Evolutionary conservation across 2,888 invertebrate genomes (phyloP).

Genomic region (Ochropleura leucogaster): DNA sequence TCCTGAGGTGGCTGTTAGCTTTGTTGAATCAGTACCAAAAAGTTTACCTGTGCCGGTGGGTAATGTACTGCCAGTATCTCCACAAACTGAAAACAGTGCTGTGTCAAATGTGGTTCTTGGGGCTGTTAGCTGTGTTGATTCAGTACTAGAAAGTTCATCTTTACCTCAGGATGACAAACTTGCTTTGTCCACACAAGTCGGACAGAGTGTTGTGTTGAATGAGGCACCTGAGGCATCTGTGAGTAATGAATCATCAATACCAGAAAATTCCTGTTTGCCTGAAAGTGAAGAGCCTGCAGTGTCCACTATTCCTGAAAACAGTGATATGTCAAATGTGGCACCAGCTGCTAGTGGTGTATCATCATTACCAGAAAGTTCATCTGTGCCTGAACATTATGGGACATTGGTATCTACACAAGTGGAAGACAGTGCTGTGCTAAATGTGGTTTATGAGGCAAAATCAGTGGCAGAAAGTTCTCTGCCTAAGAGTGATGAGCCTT

Average conservation of each 20-base stretch:
- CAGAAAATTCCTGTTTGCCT: slow-evolving; percentile 14
- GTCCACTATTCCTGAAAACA: slow-evolving; percentile 22
- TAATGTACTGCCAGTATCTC: neutral
- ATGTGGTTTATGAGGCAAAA: neutral
- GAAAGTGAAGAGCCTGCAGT: slow-evolving; percentile 8
- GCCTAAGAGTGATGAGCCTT: slow-evolving; percentile 30
- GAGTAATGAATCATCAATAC: slow-evolving; percentile 7
- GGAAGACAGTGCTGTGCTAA: slow-evolving; percentile 13
- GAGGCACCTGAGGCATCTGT: slow-evolving; percentile 7
- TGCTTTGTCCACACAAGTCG: slow-evolving; percentile 16
- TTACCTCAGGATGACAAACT: slow-evolving; percentile 10
- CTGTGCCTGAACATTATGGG: slow-evolving; percentile 29
- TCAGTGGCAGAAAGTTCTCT: slow-evolving; percentile 43
- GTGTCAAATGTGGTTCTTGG: neutral
- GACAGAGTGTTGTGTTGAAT: neutral
- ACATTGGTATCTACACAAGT: slow-evolving; percentile 10
- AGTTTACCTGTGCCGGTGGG: neutral
- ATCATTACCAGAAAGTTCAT: slow-evolving; percentile 70
- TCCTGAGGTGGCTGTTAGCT: neutral
- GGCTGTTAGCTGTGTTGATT: neutral
- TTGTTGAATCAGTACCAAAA: neutral
- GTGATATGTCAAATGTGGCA: slow-evolving; percentile 35
- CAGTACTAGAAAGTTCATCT: neutral
- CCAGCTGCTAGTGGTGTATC: slow-evolving; percentile 66
- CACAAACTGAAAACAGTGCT: neutral